phyloP scores from a whole-genome alignment of 2,113 vertebrate species.

The Centropus unirufus region DNA sequence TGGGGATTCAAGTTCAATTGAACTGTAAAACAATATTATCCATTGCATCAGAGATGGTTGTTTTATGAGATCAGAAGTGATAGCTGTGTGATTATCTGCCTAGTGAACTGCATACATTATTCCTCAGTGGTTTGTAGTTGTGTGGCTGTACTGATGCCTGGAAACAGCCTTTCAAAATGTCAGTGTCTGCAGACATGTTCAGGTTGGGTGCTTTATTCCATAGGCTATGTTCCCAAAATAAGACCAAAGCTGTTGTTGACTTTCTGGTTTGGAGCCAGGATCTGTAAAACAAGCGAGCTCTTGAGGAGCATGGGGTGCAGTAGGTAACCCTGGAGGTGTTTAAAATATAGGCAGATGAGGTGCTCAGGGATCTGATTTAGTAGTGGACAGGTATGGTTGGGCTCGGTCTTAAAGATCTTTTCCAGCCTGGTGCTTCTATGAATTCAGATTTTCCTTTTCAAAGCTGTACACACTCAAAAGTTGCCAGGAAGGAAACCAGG shows the following conservation, averaged over 20 bases:
- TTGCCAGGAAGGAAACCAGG: not conserved
- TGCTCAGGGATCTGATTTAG: too few species aligned
- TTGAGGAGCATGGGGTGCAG: not conserved
- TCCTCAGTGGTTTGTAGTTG: not conserved
- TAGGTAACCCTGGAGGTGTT: not conserved
- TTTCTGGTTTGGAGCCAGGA: not conserved
- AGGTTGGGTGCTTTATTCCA: not conserved
- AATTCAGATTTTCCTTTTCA: not conserved
- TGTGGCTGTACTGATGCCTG: not conserved
- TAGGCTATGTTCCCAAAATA: not conserved
- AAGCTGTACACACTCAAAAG: not conserved
- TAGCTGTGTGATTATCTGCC: not conserved
- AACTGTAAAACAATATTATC: not conserved
- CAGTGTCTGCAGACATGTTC: not conserved
- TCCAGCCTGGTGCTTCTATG: too few species aligned
- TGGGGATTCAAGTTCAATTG: not conserved
- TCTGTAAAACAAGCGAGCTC: not conserved
- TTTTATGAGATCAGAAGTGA: not conserved
- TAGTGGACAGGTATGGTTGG: too few species aligned
- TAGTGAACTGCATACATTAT: not conserved
- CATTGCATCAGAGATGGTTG: not conserved
- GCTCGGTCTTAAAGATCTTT: too few species aligned
- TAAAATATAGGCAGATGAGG: too few species aligned
- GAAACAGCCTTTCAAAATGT: not conserved
- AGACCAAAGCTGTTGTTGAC: not conserved